These are phyloP conservation scores for Torymus tubicola DNA, from an alignment of 2,888 invertebrate species.

Conservation along the genomic window DNA sequence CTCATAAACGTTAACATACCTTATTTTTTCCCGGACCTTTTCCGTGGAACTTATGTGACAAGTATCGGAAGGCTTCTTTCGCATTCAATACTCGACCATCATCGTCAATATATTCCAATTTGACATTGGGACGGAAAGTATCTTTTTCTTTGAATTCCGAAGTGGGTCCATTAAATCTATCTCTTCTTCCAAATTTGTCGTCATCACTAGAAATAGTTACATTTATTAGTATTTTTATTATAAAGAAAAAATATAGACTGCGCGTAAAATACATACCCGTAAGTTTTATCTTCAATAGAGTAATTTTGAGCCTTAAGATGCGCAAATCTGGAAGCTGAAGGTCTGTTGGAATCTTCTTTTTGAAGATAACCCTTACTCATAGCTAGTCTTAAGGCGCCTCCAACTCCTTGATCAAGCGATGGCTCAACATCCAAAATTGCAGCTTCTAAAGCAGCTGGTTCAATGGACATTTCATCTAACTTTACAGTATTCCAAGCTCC, in stretches of 20 bases:
- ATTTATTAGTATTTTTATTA: background rate
- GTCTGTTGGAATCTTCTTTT: conserved; percentile 86
- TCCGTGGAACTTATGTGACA: conserved; percentile 99
- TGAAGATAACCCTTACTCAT: conserved; percentile 96
- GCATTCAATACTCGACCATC: conserved; percentile 93
- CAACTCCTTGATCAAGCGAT: conserved; percentile 92
- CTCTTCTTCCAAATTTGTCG: conserved; percentile 85
- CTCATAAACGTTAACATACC: conserved; percentile 69
- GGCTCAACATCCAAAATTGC: conserved; percentile 95
- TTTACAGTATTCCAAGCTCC: conserved; percentile 93
- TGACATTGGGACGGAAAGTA: conserved; percentile 93
- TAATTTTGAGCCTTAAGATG: conserved; percentile 89
- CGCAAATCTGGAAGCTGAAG: conserved; percentile 84
- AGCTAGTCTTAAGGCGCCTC: conserved; percentile 92
- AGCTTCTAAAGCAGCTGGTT: conserved; percentile 79
- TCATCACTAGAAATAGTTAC: conserved; percentile 81
- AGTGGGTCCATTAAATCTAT: conserved; percentile 89
- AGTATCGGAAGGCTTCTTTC: conserved; percentile 97
- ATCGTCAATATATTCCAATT: conserved; percentile 98
- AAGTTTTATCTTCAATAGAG: conserved; percentile 87
- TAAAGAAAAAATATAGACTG: background rate
- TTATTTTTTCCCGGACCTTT: conserved; percentile 99
- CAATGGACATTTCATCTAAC: conserved; percentile 73
- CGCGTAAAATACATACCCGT: conserved; percentile 77
- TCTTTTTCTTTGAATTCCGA: conserved; percentile 95